A percentile compares a stretch with the other conserved stretches of the same genome.
Evolutionary conservation across 2,113 vertebrate species (phyloP).

Genomic region (Boleophthalmus pectinirostris): DNA sequence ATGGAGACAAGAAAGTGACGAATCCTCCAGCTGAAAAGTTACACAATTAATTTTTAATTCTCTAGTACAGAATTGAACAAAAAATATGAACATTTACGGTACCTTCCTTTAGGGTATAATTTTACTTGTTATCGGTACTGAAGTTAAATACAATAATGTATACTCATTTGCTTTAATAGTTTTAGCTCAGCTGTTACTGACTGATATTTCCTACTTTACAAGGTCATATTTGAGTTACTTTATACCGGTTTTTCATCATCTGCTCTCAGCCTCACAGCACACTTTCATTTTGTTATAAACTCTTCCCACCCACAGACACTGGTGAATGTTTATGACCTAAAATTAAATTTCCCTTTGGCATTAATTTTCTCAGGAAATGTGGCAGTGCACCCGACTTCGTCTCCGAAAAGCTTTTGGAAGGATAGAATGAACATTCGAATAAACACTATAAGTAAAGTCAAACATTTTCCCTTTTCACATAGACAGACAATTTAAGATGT

Average conservation of each 20-base stretch:
- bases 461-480: neutral
- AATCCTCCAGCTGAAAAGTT: too few relatives aligned
- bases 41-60: too few relatives aligned
- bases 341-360: conserved; percentile 53
- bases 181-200: neutral
- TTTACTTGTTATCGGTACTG: neutral
- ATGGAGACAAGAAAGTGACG: too few relatives aligned
- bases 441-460: neutral
- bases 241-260: conserved; percentile 39
- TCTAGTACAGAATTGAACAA: too few relatives aligned
- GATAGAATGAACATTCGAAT: neutral
- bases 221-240: conserved; percentile 35
- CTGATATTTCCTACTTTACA: conserved; percentile 8
- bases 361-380: conserved; percentile 28
- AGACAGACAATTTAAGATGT: neutral
- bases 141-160: neutral
- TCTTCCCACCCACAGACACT: conserved; percentile 37
- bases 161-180: neutral
- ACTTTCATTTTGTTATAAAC: conserved; percentile 49
- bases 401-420: conserved; percentile 10
- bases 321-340: conserved; percentile 39
- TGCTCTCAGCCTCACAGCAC: conserved; percentile 25
- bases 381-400: neutral
- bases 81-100: too few relatives aligned
- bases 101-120: too few relatives aligned